Base-by-base conservation (phyloP, 2,797 vertebrate species). In the Coregonus ussuriensis region DNA sequence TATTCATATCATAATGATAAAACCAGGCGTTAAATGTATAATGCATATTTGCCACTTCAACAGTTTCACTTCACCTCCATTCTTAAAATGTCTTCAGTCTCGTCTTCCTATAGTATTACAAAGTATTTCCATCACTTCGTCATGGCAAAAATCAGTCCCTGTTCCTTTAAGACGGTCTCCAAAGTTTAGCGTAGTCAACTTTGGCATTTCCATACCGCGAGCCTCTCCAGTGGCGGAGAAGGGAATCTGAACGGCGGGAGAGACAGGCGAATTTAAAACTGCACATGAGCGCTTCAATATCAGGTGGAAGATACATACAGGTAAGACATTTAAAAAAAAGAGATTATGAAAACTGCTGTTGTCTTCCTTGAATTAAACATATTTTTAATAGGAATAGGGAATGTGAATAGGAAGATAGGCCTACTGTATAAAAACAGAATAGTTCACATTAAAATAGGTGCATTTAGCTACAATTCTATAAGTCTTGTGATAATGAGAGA, bases 121-220 rank as follows among this genome's bases (percentile, higher is more conserved):
- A 41, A 41, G 6, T 6, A 4, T 31, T 25, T 29, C 51, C 9
- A 29, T 72, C 14, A 15, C 6, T 53, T 52, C 53, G 1, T n/a
- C 4, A 21, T 41, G 72, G 2, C 47, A 4, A 35, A 14, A 59
- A 62, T 37, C 1, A 5, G 89, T 77, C 86, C 86, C 90, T 92
- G 89, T 89, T 85, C 76, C 91, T 92, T 92, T 92, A 90, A 92
- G 86, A 83, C 87, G 85, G 77, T 71, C 85, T 89, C 87, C 88
- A 86, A 63, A 82, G 68, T 79, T 77, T 73, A 78, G n/a, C 65
- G 9, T n/a, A 84, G 80, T 81, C 81, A 82, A 75, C 75, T 83
- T 33, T 66, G 56, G 74, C 67, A 77, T 86, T 88, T 91, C 89
- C 91, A 88, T 84, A 86, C 88, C 85, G 33, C 74, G 72, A 88